Evolutionary conservation across 2,113 vertebrate species (phyloP).

Genomic region (Oryzias curvinotus): DNA sequence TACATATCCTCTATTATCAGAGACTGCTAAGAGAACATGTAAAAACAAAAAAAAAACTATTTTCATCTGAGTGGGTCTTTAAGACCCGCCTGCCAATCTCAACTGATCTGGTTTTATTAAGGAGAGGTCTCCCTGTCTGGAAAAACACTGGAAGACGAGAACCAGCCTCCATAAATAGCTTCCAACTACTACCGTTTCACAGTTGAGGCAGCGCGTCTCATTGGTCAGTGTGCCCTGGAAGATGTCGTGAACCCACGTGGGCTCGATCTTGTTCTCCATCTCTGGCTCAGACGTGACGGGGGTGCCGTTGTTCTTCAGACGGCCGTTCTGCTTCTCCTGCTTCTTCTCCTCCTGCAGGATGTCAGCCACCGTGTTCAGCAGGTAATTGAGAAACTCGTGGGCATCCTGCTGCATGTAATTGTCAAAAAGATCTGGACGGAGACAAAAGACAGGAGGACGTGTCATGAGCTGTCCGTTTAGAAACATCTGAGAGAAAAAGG

Average conservation of each 20-base stretch:
- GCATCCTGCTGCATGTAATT: constrained; percentile 99
- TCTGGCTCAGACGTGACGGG: constrained; percentile 81
- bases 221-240: constrained; percentile 99
- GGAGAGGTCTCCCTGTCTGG: no score
- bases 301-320: constrained; percentile 91
- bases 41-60: no score
- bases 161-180: no score
- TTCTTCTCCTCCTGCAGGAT: constrained; percentile 98
- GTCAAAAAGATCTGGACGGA: constrained; percentile 90
- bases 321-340: constrained; percentile 94
- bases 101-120: background rate
- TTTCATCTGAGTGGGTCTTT: no score
- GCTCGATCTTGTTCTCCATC: constrained; percentile 85
- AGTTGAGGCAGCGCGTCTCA: constrained; percentile 98
- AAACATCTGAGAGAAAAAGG: no score
- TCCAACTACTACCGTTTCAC: constrained; percentile 85
- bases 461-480: no score
- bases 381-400: constrained; percentile 97
- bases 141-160: no score
- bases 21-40: no score
- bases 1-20: no score
- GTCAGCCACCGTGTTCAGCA: constrained; percentile 96
- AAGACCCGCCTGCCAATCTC: background rate
- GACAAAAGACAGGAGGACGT: background rate
- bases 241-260: constrained; percentile 98